Base-by-base conservation (phyloP, 2,888 invertebrate species). In the Sycophila texana region DNA sequence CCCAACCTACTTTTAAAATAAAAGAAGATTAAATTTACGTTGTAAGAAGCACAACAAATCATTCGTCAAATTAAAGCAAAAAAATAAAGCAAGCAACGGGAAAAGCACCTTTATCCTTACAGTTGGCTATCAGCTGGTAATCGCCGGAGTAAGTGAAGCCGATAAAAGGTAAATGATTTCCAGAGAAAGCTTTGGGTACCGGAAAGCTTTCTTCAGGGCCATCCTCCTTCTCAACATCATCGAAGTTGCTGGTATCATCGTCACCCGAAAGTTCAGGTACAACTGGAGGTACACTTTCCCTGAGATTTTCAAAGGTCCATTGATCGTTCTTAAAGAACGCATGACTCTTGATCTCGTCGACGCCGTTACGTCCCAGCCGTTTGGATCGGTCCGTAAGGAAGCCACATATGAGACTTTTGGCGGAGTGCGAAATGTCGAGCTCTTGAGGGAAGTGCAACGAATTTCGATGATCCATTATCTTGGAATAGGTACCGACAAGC, bases 401-500 rank as follows among this genome's bases (percentile, higher is more conserved):
- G 79, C 97, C 96, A 87, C 96, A 95, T 88, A 99, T 99, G 70
- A 99, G 93, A 86, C 95, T 94, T 90, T 96, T 96, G 16, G 96
- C 96, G 87, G 95, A 94, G 84, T 94, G 94, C 77, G 98, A 98
- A 85, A 99, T 97, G 91, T 97, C 96, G 80, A 97, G 94, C 90
- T 99, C 99, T 83, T 94, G 94, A 49, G 99, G 99, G 91, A 99
- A 99, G 83, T 95, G 95, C 77, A 99, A 92, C 26, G 98, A 97
- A 88, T 97, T 98, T 90, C 97, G 96, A 90, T 99, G 98, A 91
- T 99, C 98, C 99, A 99, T 99, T 85, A 99, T 99, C 92, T 99
- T 99, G 82, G 98, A 97, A 90, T 99, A 99, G 2, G 99, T 99
- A 76, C 98, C 98, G 61, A 99, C 97, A 86, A 99, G 93, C 82